Conservation (phyloP, 2,113 vertebrate species). For the Psephotus haematonotus region DNA sequence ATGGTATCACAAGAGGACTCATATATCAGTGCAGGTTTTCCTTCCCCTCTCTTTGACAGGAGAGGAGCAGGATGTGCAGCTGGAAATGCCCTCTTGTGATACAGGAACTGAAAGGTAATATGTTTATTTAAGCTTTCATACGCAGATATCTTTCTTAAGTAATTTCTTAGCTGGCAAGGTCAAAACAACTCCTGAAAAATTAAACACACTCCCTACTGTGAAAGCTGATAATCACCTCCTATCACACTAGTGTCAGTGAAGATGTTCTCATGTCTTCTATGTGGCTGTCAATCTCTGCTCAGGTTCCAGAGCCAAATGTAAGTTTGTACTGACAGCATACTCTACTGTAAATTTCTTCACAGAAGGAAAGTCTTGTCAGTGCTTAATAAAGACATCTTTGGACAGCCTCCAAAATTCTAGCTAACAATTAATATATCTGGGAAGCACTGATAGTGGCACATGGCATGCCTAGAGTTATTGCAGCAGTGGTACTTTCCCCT, state of each 20-base stretch:
- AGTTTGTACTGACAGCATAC: neutral
- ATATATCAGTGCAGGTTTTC: neutral
- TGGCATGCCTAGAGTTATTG: neutral
- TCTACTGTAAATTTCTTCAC: neutral
- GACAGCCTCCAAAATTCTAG: neutral
- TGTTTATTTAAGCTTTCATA: neutral
- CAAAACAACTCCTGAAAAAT: constrained; percentile 36
- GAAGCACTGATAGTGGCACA: fast-evolving
- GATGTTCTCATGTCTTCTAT: neutral
- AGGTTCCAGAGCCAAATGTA: neutral
- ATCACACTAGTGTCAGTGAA: neutral
- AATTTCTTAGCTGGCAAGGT: neutral
- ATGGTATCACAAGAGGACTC: neutral
- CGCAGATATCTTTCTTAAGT: neutral
- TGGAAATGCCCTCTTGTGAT: neutral
- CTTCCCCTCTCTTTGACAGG: neutral
- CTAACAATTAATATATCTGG: neutral
- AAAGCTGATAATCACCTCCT: constrained; percentile 7
- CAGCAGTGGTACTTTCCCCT: neutral
- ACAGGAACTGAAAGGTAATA: neutral
- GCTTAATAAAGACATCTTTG: neutral
- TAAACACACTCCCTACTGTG: neutral
- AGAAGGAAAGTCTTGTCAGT: neutral
- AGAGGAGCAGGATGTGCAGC: neutral
- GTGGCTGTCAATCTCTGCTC: neutral